Evolutionary conservation across 2,797 vertebrate species (phyloP).

Genomic region (Etheostoma nigrum): DNA sequence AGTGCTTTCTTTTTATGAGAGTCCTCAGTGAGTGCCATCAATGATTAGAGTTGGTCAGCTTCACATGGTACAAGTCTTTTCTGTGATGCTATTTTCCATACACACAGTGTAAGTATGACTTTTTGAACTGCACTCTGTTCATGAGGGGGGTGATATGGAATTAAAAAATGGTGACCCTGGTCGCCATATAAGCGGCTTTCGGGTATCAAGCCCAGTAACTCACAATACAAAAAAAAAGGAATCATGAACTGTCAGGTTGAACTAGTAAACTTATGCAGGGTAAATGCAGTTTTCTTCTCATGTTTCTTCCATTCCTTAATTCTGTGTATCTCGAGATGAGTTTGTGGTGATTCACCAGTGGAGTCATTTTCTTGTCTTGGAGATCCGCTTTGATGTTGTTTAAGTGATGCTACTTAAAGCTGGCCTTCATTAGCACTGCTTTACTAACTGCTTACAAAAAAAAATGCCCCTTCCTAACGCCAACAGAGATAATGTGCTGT

Average conservation of each 20-base stretch:
- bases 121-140: slow-evolving; percentile 70
- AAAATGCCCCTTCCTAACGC: slow-evolving; percentile 53
- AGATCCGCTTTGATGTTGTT: slow-evolving; percentile 79
- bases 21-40: slow-evolving; percentile 19
- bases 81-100: slow-evolving; percentile 53
- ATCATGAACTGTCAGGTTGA: slow-evolving; percentile 66
- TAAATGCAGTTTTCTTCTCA: slow-evolving; percentile 57
- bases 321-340: slow-evolving; percentile 69
- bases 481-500: slow-evolving; percentile 74
- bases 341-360: slow-evolving; percentile 74
- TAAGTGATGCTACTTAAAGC: slow-evolving; percentile 73
- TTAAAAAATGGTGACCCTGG: slow-evolving; percentile 66
- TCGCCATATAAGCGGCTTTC: slow-evolving; percentile 71
- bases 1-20: slow-evolving; percentile 17
- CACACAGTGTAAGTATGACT: slow-evolving; percentile 56
- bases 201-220: slow-evolving; percentile 65
- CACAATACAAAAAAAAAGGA: slow-evolving; percentile 65
- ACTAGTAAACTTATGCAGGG: slow-evolving; percentile 77
- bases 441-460: slow-evolving; percentile 62
- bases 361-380: slow-evolving; percentile 71
- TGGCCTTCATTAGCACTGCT: slow-evolving; percentile 76
- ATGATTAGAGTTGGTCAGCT: slow-evolving; percentile 43
- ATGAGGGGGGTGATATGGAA: slow-evolving; percentile 61
- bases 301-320: slow-evolving; percentile 46
- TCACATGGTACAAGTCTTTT: slow-evolving; percentile 61